Base-by-base conservation (phyloP, 1,140 invertebrate species). In the Cotesia chilonis region DNA sequence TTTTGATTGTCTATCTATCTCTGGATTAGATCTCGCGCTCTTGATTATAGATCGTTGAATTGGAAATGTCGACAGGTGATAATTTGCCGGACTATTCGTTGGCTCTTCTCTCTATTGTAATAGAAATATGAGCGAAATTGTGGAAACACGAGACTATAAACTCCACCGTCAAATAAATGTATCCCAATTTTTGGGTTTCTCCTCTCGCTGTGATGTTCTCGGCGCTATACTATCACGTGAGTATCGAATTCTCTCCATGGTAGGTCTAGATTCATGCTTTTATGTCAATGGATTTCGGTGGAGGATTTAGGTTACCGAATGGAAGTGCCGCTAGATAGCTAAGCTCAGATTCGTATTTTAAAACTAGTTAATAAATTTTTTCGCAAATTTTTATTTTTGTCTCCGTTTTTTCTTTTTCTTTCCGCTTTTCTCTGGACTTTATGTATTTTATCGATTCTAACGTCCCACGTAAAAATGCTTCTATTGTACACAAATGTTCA, bases 171-270 rank as follows among this genome's bases (percentile, higher is more conserved):
- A 28, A 28, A 28, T 12, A 4, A 20, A 17, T 14, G 6, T 57
- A 57, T 47, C 41, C 10, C 41, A 47, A 2, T 47, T 47, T 47
- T 47, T 47, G 41, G 6, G 2, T 47, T 9, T 10, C 41, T 47
- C 10, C 41, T 28, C 28, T 28, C 17, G 28, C 1, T 28, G 28
- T 47, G 41, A 47, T 47, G 41, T 47, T 47, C 41, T 47, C 6
- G 2, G 10, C 41, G 41, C 10, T 6, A 47, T 47, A 47, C 3
- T 17, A 20, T 6, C 4, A 36, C 4, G 2, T 63, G 9, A 65
- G 63, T 65, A 65, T 65, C 63, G 36, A 65, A 65, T 65, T 65
- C 36, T 65, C 63, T 14, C 36, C 63, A 65, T 47, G 37, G 63
- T 47, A n/a, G 35, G 37, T 41, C 36, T 47, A 65, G 9, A 41